A percentile compares a stretch with the other conserved stretches of the same genome.
Evolutionary conservation across 2,888 invertebrate genomes (phyloP).

Genomic region (Operophtera brumata): DNA sequence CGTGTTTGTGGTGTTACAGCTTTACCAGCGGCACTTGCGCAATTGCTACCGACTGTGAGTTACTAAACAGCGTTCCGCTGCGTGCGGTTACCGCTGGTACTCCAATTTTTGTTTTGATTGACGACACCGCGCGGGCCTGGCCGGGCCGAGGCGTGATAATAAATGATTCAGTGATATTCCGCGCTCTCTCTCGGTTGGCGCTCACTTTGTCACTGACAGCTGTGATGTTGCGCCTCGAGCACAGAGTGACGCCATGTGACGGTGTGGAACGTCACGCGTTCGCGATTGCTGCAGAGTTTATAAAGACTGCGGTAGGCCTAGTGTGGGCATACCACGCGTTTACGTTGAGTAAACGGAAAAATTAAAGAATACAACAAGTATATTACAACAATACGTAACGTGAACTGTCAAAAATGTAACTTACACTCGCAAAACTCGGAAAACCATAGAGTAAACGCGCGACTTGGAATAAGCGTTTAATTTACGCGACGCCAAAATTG

Average conservation of each 20-base stretch:
- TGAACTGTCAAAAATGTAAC: too few species aligned
- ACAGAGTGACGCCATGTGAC: slow-evolving; percentile 34
- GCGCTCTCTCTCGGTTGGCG: slow-evolving; percentile 24
- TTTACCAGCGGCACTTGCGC: slow-evolving; percentile 30
- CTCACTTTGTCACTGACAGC: slow-evolving; percentile 30
- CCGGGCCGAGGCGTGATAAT: slow-evolving; percentile 38
- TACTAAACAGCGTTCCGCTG: slow-evolving; percentile 30
- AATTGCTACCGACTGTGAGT: slow-evolving; percentile 30
- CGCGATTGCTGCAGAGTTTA: slow-evolving; percentile 19
- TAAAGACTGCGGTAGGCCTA: slow-evolving; percentile 20
- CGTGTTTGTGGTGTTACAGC: slow-evolving; percentile 19
- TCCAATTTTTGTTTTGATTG: slow-evolving; percentile 37
- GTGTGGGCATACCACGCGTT: too few species aligned
- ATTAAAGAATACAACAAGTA: too few species aligned
- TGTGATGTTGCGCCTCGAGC: slow-evolving; percentile 37
- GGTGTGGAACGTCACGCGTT: slow-evolving; percentile 30
- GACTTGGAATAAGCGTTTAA: too few species aligned
- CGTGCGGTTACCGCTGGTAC: slow-evolving; percentile 29
- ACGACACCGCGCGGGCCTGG: slow-evolving; percentile 33
- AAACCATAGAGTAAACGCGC: too few species aligned
- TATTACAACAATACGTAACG: too few species aligned
- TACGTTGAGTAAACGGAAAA: too few species aligned
- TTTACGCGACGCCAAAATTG: too few species aligned
- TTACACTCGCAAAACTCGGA: too few species aligned
- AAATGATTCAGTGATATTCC: slow-evolving; percentile 46